A percentile compares a stretch with the other conserved stretches of the same genome.
phyloP scores from a whole-genome alignment of 2,888 invertebrate genomes.

The Hedya salicella region DNA sequence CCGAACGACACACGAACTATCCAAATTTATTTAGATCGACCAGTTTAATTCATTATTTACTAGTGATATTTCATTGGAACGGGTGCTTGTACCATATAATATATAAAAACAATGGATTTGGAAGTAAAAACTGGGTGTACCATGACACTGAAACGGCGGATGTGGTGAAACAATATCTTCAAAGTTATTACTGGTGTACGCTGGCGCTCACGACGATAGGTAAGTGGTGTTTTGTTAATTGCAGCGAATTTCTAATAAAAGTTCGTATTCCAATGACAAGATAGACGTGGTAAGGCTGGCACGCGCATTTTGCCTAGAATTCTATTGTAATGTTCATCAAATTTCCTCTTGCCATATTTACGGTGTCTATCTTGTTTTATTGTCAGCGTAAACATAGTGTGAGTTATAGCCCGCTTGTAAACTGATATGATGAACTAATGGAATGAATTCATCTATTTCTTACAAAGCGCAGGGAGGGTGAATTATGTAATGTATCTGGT shows the following conservation, averaged over 20 bases:
- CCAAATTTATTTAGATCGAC: constrained; percentile 97
- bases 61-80: constrained; percentile 99
- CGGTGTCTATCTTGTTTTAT: too few species aligned
- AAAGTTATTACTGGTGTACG: constrained; percentile 99
- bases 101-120: constrained; percentile 97
- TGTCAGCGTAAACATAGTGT: too few species aligned
- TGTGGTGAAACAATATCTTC: constrained; percentile 97
- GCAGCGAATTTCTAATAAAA: background rate
- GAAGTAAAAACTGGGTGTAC: constrained; percentile 96
- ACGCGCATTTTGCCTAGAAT: too few species aligned
- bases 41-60: constrained; percentile 96
- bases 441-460: too few species aligned
- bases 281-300: too few species aligned
- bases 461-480: too few species aligned
- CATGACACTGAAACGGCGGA: constrained; percentile 94
- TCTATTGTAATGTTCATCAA: too few species aligned
- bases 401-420: too few species aligned
- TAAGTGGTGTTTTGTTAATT: constrained; percentile 60
- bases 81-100: constrained; percentile 99
- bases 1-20: constrained; percentile 99
- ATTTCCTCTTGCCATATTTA: too few species aligned
- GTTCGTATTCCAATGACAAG: too few species aligned
- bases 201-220: constrained; percentile 98
- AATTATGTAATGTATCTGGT: too few species aligned
- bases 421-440: too few species aligned